A percentile compares a stretch with the other conserved stretches of the same genome.
Conservation (phyloP, 2,888 invertebrate species). For the Orthosia gothica region DNA sequence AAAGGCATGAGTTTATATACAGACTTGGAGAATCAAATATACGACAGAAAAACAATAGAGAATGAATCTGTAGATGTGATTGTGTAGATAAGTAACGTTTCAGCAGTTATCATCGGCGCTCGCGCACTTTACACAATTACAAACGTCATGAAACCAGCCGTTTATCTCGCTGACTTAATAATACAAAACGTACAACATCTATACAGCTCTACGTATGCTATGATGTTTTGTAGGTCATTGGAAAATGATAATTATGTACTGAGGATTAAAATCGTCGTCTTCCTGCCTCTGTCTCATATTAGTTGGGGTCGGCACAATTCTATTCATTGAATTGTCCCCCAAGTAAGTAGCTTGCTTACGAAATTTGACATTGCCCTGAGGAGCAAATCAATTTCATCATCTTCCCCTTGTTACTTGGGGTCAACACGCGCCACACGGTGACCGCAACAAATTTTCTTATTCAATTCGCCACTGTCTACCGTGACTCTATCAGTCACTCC, state of each 20-base stretch:
- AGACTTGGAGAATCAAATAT: too few relatives aligned
- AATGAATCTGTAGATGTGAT: not conserved
- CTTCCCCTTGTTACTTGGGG: too few relatives aligned
- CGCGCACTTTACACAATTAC: slow-evolving; percentile 25
- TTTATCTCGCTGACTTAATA: slow-evolving; percentile 26
- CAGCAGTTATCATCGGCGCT: slow-evolving; percentile 14
- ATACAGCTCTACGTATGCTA: not conserved
- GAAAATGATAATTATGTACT: slow-evolving; percentile 2
- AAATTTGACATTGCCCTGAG: too few relatives aligned
- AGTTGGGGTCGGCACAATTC: not conserved
- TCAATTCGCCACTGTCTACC: too few relatives aligned
- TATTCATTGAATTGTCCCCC: not conserved
- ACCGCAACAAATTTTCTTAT: too few relatives aligned
- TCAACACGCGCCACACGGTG: too few relatives aligned
- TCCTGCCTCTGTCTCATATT: too few relatives aligned
- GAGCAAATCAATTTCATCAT: too few relatives aligned
- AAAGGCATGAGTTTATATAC: too few relatives aligned
- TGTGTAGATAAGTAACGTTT: not conserved
- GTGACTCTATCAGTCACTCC: too few relatives aligned
- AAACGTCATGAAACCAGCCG: slow-evolving; percentile 22
- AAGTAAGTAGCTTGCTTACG: not conserved
- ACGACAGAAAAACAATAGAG: not conserved
- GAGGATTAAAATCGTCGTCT: too few relatives aligned
- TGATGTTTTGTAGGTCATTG: slow-evolving; percentile 16
- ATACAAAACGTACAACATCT: slow-evolving; percentile 15